A percentile compares a stretch with the other conserved stretches of the same genome.
Conservation (phyloP, 2,113 vertebrate genomes). For the Cynopterus brachyotis region DNA sequence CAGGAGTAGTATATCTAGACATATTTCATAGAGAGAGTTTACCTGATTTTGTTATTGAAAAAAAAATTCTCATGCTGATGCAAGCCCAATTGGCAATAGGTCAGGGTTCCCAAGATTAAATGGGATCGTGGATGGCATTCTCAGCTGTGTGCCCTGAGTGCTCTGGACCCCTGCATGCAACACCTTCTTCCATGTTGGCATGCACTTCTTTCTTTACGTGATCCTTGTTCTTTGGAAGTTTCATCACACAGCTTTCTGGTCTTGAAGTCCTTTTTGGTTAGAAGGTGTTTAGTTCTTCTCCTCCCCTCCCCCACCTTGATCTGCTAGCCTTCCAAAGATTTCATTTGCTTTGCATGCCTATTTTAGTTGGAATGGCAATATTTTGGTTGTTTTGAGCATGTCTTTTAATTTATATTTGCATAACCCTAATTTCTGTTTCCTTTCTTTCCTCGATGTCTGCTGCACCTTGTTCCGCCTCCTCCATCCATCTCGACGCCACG, state of each 20-base stretch:
- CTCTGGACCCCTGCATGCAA: slow-evolving; percentile 69
- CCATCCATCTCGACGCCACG: slow-evolving; percentile 89
- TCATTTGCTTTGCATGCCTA: slow-evolving; percentile 88
- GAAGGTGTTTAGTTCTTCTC: slow-evolving; percentile 76
- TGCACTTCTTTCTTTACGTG: slow-evolving; percentile 81
- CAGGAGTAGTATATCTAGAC: slow-evolving; percentile 31
- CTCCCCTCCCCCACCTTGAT: slow-evolving; percentile 47
- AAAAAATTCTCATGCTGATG: neutral
- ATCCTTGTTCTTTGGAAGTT: slow-evolving; percentile 75
- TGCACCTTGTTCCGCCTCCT: slow-evolving; percentile 85
- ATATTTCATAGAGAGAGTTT: neutral
- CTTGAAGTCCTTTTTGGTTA: slow-evolving; percentile 75
- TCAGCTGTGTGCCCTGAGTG: slow-evolving; percentile 60
- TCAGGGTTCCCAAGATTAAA: slow-evolving; percentile 51
- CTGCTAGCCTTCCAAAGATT: slow-evolving; percentile 50
- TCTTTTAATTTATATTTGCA: slow-evolving; percentile 85
- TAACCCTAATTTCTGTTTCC: slow-evolving; percentile 92
- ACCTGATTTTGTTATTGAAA: neutral
- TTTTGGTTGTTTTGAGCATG: slow-evolving; percentile 91
- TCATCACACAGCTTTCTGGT: slow-evolving; percentile 73
- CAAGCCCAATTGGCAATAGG: slow-evolving; percentile 20
- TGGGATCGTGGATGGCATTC: slow-evolving; percentile 39
- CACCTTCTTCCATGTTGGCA: slow-evolving; percentile 82
- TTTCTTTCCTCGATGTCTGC: slow-evolving; percentile 87
- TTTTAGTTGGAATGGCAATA: slow-evolving; percentile 89